phyloP scores from a whole-genome alignment of 1,140 invertebrate species.

The Saccostrea cuccullata region DNA sequence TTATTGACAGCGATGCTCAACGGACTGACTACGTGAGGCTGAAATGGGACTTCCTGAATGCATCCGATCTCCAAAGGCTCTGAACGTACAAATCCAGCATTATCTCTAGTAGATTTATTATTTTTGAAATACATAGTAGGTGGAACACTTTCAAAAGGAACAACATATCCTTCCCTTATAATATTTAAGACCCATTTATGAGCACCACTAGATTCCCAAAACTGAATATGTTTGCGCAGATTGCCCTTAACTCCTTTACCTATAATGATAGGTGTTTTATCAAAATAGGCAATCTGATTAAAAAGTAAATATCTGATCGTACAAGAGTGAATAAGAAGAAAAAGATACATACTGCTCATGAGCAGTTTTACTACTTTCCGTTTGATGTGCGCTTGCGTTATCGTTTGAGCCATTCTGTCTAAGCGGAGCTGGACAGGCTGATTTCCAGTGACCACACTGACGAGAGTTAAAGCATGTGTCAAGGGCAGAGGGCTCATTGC shows the following conservation, averaged over 20 bases:
- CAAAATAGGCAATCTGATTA: neutral
- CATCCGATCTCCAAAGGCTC: conserved; percentile 25
- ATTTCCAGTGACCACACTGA: neutral
- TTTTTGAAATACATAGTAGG: conserved; percentile 15
- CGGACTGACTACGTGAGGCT: conserved; percentile 43
- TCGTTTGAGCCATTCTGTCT: neutral
- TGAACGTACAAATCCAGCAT: neutral
- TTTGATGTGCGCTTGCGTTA: neutral
- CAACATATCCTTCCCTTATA: conserved; percentile 46
- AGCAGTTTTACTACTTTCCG: neutral
- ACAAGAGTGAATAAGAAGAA: neutral
- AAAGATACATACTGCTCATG: conserved; percentile 9
- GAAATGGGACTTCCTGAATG: conserved; percentile 21
- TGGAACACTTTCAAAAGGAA: conserved; percentile 41
- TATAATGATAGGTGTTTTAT: neutral
- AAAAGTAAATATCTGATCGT: neutral
- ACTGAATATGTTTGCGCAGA: conserved; percentile 19
- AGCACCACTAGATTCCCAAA: conserved; percentile 39
- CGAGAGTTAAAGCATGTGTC: conserved; percentile 30
- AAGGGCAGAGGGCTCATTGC: neutral
- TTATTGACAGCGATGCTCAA: conserved; percentile 40
- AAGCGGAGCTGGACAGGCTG: neutral
- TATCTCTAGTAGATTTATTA: too few relatives aligned
- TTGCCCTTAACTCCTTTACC: conserved; percentile 25
- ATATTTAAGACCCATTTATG: conserved; percentile 43